A percentile compares a stretch with the other conserved stretches of the same genome.
Conservation (phyloP, 2,888 invertebrate species). For the Helleia helle region DNA sequence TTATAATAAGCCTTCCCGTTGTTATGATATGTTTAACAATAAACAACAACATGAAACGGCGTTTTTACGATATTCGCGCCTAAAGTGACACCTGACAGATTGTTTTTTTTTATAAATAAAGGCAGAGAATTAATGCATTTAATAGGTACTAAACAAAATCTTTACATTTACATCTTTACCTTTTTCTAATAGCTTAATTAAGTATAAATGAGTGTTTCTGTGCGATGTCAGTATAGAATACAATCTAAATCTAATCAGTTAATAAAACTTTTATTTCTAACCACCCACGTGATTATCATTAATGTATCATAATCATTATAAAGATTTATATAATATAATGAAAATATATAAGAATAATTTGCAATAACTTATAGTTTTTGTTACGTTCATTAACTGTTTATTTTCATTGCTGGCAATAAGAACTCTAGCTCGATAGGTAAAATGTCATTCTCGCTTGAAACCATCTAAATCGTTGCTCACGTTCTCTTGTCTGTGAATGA, state of each 20-base stretch:
- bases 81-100: background rate
- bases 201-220: no score
- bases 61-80: background rate
- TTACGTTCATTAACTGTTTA: background rate
- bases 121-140: no score
- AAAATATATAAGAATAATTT: slow-evolving; percentile 1
- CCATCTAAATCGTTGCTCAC: slow-evolving; percentile 25
- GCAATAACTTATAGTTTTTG: background rate
- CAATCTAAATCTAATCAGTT: no score
- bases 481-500: slow-evolving; percentile 40
- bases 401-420: background rate
- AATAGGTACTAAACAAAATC: no score
- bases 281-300: no score
- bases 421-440: slow-evolving; percentile 12
- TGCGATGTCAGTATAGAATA: no score
- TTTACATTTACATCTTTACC: no score
- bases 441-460: slow-evolving; percentile 23
- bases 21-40: slow-evolving; percentile 26
- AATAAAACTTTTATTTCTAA: no score
- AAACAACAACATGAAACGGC: background rate
- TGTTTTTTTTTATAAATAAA: background rate
- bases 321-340: no score
- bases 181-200: no score
- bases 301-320: no score
- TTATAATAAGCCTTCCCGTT: slow-evolving; percentile 36